phyloP scores from a whole-genome alignment of 2,113 vertebrate genomes.

The Jacana jacana region DNA sequence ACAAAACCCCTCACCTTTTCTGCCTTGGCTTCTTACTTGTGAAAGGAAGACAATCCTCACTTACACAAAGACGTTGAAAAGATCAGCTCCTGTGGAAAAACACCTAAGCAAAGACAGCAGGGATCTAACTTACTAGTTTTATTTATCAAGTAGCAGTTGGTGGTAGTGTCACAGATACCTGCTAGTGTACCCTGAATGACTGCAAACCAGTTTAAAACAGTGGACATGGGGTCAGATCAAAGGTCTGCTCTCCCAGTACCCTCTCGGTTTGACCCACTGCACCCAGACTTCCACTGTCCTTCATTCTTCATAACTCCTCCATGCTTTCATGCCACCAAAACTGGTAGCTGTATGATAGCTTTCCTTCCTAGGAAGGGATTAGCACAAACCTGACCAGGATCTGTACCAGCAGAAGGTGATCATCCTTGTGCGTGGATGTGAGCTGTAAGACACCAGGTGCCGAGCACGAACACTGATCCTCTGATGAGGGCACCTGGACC shows the following conservation, averaged over 20 bases:
- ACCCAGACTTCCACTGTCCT: background rate
- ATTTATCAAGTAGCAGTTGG: background rate
- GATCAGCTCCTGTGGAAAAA: background rate
- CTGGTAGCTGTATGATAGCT: background rate
- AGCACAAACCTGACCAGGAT: background rate
- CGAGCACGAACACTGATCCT: background rate
- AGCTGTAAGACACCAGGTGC: background rate
- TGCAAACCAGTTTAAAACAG: background rate
- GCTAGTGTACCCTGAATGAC: background rate
- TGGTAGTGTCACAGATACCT: background rate
- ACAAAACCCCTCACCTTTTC: background rate
- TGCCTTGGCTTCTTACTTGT: background rate
- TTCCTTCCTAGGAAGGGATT: background rate
- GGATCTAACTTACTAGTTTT: background rate
- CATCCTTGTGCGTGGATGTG: fast-evolving
- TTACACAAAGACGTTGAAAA: background rate
- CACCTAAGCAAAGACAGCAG: background rate
- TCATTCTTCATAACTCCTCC: background rate
- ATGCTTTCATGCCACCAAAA: background rate
- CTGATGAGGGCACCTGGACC: background rate
- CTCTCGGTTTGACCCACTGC: background rate
- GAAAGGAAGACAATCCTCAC: background rate
- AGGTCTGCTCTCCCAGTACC: background rate
- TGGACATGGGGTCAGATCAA: background rate
- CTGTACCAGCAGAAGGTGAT: background rate